A percentile compares a stretch with the other conserved stretches of the same genome.
phyloP scores from a whole-genome alignment of 2,888 invertebrate species.

The Chaetoderma sp. region DNA sequence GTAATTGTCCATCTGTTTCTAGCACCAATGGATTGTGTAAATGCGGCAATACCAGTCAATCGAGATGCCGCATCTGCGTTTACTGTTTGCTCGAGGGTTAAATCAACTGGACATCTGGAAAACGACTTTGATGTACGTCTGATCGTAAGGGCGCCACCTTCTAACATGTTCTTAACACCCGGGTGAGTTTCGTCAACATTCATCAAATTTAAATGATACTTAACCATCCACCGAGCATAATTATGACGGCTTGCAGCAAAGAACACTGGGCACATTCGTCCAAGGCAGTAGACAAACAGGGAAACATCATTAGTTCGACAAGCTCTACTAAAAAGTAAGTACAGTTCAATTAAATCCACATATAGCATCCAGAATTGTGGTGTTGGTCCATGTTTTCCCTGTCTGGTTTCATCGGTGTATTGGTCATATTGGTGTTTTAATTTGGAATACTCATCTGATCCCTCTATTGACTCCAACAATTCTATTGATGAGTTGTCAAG shows the following conservation, averaged over 20 bases:
- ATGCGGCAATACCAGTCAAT: conserved; percentile 11
- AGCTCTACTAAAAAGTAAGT: neutral
- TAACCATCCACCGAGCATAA: conserved; percentile 39
- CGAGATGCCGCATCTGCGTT: conserved; percentile 27
- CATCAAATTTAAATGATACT: conserved; percentile 33
- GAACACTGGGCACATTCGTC: conserved; percentile 25
- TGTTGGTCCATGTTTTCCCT: conserved; percentile 30
- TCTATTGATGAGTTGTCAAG: too few species aligned
- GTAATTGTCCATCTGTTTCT: conserved; percentile 19
- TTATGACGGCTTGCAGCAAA: conserved; percentile 34
- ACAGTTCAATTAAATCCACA: conserved; percentile 24
- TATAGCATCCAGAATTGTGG: conserved; percentile 38
- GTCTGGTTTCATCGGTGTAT: conserved; percentile 19
- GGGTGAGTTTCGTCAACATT: conserved; percentile 23
- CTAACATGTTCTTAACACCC: neutral
- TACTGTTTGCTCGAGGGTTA: conserved; percentile 2
- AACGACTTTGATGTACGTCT: neutral
- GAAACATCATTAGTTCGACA: conserved; percentile 33
- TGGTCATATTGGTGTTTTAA: too few species aligned
- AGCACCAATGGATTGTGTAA: conserved; percentile 14
- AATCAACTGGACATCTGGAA: neutral
- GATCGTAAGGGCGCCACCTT: conserved; percentile 14
- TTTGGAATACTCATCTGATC: too few species aligned
- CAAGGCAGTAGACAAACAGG: too few species aligned
- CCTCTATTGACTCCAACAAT: too few species aligned